A percentile compares a stretch with the other conserved stretches of the same genome.
Conservation (phyloP, 2,797 vertebrate genomes). For the Adelosebastes latens region DNA sequence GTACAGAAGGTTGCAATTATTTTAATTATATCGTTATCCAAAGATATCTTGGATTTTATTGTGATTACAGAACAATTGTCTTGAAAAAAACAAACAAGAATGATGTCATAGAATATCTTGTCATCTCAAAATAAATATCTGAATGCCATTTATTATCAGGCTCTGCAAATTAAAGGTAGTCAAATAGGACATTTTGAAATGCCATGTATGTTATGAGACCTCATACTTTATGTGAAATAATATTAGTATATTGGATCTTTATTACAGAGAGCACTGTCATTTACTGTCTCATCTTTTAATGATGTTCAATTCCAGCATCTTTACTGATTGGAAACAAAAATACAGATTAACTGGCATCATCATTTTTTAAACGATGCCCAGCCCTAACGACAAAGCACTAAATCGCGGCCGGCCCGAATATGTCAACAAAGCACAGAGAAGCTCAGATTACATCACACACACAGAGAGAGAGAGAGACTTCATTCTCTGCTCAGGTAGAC, state of each 20-base stretch:
- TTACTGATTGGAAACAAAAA: not conserved
- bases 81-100: not conserved
- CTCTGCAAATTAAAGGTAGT: not conserved
- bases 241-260: not conserved
- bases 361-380: too few relatives aligned
- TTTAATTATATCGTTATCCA: not conserved
- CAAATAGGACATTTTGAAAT: not conserved
- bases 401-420: rapidly evolving
- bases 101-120: not conserved
- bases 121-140: not conserved
- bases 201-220: not conserved
- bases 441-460: too few relatives aligned
- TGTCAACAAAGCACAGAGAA: too few relatives aligned
- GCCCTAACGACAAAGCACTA: too few relatives aligned
- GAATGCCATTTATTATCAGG: not conserved
- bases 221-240: not conserved
- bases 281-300: not conserved
- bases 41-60: not conserved
- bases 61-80: not conserved
- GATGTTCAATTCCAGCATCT: not conserved
- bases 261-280: not conserved
- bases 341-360: not conserved
- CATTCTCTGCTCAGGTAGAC: too few relatives aligned
- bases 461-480: too few relatives aligned
- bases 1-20: not conserved